These are phyloP conservation scores for Acleris literana DNA, from an alignment of 2,888 invertebrate species.

Conservation along the genomic window DNA sequence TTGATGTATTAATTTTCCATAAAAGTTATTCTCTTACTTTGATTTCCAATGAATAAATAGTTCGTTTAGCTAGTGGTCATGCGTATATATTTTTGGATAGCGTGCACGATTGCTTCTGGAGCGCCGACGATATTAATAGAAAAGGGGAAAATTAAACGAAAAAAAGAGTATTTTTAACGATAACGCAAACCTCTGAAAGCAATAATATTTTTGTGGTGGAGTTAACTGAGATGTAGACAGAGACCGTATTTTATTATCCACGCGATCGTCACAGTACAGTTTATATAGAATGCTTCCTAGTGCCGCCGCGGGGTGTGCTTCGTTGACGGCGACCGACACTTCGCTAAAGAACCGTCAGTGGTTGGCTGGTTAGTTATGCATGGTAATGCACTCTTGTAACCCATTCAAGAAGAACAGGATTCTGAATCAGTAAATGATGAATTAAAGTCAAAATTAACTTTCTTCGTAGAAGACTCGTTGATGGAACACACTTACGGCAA, in stretches of 20 bases:
- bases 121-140: slow-evolving; percentile 59
- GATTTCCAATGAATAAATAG: slow-evolving; percentile 66
- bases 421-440: neutral
- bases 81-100: slow-evolving; percentile 80
- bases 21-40: slow-evolving; percentile 70
- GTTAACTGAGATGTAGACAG: slow-evolving; percentile 63
- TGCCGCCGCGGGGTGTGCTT: slow-evolving; percentile 63
- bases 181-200: slow-evolving; percentile 76
- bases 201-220: slow-evolving; percentile 80
- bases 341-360: neutral
- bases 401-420: too few relatives aligned
- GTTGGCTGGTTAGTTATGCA: neutral
- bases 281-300: slow-evolving; percentile 70
- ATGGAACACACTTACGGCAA: slow-evolving; percentile 58
- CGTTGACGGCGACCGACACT: slow-evolving; percentile 42
- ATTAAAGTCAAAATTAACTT: neutral
- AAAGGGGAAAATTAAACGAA: slow-evolving; percentile 50
- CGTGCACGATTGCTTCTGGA: slow-evolving; percentile 78
- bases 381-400: neutral
- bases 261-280: slow-evolving; percentile 68
- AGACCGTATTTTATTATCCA: slow-evolving; percentile 76
- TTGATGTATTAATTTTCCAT: slow-evolving; percentile 82
- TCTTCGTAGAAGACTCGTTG: slow-evolving; percentile 37
- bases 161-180: slow-evolving; percentile 70
- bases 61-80: slow-evolving; percentile 82